Evolutionary conservation across 2,113 vertebrate species (phyloP).

Genomic region (Sula dactylatra): DNA sequence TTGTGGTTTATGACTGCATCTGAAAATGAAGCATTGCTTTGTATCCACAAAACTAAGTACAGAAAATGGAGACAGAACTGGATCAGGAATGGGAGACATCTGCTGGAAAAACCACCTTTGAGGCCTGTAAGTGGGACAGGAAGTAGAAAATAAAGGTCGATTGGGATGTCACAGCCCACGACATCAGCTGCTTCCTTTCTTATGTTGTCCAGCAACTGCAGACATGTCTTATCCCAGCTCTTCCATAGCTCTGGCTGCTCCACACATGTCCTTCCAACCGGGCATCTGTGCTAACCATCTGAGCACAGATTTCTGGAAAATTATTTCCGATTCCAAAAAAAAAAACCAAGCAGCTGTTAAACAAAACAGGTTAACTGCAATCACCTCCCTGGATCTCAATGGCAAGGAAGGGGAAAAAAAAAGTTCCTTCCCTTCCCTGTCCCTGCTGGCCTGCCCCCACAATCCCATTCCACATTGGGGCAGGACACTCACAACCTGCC

Average conservation of each 20-base stretch:
- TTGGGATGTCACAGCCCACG: background rate
- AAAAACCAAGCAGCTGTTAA: background rate
- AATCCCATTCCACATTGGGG: background rate
- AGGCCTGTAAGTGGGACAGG: background rate
- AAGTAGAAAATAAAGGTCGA: background rate
- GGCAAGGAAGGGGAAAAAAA: background rate
- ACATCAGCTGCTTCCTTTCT: conserved; percentile 33
- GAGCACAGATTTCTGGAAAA: background rate
- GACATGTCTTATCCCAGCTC: background rate
- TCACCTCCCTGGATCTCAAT: background rate
- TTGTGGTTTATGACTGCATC: background rate
- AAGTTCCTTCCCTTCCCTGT: background rate
- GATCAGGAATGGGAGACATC: background rate
- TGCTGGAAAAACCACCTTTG: background rate
- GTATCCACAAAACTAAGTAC: background rate
- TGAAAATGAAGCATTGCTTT: background rate
- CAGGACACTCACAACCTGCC: background rate
- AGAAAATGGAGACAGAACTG: background rate
- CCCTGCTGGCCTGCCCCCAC: background rate
- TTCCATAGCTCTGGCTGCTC: background rate
- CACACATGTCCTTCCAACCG: background rate
- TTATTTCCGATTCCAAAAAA: background rate
- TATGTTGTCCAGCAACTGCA: background rate
- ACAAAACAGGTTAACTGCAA: background rate
- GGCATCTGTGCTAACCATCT: conserved; percentile 43